Percentiles rank a stretch among this genome's conserved stretches.
phyloP scores from a whole-genome alignment of 2,797 vertebrate species.

The Syngnathus acus region DNA sequence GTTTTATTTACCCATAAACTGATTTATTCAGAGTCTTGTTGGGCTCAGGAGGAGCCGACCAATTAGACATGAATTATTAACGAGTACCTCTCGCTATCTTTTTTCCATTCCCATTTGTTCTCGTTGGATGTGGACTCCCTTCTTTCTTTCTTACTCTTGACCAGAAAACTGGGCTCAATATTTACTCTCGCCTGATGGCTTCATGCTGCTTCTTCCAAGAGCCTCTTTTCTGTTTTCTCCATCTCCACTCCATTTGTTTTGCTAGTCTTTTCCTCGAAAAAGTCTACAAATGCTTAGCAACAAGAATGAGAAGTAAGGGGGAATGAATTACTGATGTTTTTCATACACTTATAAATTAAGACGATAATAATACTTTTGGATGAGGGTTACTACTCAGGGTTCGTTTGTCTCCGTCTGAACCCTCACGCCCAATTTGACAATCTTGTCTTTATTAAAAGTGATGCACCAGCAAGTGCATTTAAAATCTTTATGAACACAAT shows the following conservation, averaged over 20 bases:
- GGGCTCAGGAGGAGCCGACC: constrained; percentile 38
- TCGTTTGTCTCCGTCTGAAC: no score
- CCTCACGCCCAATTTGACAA: background rate
- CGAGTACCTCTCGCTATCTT: constrained; percentile 20
- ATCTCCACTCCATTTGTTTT: no score
- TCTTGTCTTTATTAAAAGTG: background rate
- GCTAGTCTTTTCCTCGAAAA: no score
- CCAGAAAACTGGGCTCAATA: background rate
- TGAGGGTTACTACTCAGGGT: no score
- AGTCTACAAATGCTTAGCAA: no score
- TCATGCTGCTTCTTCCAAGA: background rate
- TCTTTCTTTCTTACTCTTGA: background rate
- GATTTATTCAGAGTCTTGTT: constrained; percentile 52
- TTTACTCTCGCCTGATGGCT: background rate
- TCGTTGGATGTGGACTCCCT: background rate
- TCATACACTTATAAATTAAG: no score
- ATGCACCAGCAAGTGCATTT: no score
- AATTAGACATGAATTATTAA: constrained; percentile 59
- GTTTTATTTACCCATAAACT: constrained; percentile 56
- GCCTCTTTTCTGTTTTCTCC: background rate
- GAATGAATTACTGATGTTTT: no score
- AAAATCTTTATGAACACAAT: no score
- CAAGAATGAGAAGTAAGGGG: no score
- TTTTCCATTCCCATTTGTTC: background rate
- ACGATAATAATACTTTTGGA: no score